phyloP scores from a whole-genome alignment of 2,888 invertebrate species.

The Sylvicola cinctus region DNA sequence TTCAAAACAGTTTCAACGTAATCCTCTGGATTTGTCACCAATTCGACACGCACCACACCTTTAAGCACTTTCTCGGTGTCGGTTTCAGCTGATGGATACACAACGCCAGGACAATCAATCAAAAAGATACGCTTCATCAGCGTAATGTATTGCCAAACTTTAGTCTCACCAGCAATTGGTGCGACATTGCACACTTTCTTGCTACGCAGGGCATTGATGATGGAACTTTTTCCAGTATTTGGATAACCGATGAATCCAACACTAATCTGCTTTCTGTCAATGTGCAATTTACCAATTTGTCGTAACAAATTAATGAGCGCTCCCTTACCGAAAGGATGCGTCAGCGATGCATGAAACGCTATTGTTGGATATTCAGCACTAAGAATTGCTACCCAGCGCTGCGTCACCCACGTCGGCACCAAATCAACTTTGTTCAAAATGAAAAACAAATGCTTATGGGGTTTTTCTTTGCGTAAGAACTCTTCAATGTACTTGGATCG shows the following conservation, averaged over 20 bases:
- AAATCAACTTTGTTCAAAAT: constrained; percentile 93
- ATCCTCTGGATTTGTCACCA: constrained; percentile 85
- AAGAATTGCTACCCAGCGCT: constrained; percentile 89
- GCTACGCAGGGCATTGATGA: constrained; percentile 87
- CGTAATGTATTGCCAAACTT: constrained; percentile 99
- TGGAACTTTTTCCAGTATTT: constrained; percentile 95
- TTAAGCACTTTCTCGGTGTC: constrained; percentile 90
- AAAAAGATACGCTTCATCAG: constrained; percentile 91
- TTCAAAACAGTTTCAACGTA: constrained; percentile 74
- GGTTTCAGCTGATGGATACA: constrained; percentile 89
- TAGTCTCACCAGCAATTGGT: constrained; percentile 93
- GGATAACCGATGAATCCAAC: constrained; percentile 99
- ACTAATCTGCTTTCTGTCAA: constrained; percentile 95
- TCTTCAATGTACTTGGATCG: constrained; percentile 82
- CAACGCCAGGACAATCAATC: constrained; percentile 97
- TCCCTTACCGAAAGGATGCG: constrained; percentile 95
- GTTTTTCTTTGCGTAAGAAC: constrained; percentile 81
- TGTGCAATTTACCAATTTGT: constrained; percentile 87
- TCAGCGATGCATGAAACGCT: constrained; percentile 96
- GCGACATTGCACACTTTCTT: constrained; percentile 98
- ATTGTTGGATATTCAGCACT: constrained; percentile 92
- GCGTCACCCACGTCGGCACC: constrained; percentile 95
- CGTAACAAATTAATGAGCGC: constrained; percentile 87
- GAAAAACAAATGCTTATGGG: constrained; percentile 93
- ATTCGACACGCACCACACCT: constrained; percentile 91